phyloP scores from a whole-genome alignment of 2,113 vertebrate species.

The Anolis sagrei region DNA sequence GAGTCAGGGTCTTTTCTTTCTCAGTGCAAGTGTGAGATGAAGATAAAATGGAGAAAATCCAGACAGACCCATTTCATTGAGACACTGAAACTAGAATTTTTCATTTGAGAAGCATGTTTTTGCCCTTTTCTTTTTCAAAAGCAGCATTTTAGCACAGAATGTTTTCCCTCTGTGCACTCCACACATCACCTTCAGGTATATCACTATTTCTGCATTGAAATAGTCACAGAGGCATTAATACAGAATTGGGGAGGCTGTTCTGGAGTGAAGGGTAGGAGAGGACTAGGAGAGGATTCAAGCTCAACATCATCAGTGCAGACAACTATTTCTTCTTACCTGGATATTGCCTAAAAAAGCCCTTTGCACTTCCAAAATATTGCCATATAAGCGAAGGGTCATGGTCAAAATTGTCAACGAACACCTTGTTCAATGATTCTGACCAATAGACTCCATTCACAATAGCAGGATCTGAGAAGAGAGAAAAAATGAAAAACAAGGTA shows the following conservation, averaged over 20 bases:
- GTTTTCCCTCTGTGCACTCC: not conserved
- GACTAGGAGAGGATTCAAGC: not conserved
- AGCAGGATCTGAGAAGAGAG: constrained; percentile 85
- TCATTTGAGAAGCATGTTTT: not conserved
- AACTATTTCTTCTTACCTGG: constrained; percentile 83
- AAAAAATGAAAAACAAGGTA: not conserved
- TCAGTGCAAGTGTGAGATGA: not conserved
- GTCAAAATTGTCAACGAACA: constrained; percentile 98
- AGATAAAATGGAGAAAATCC: not conserved
- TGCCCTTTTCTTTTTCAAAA: not conserved
- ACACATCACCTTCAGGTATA: not conserved
- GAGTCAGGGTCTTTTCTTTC: not conserved
- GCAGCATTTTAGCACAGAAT: not conserved
- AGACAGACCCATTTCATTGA: not conserved
- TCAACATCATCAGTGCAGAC: not conserved
- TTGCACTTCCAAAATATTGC: constrained; percentile 98
- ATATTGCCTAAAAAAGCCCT: constrained; percentile 98
- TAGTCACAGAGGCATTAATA: not conserved
- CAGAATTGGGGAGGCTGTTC: not conserved
- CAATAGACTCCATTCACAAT: constrained; percentile 97
- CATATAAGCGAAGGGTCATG: constrained; percentile 96
- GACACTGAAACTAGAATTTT: not conserved
- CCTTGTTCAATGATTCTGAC: constrained; percentile 98
- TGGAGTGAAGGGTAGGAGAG: not conserved
- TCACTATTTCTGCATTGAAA: too few relatives aligned